Base-by-base conservation (phyloP, 2,888 invertebrate genomes). In the Rhynchonema sp. region DNA sequence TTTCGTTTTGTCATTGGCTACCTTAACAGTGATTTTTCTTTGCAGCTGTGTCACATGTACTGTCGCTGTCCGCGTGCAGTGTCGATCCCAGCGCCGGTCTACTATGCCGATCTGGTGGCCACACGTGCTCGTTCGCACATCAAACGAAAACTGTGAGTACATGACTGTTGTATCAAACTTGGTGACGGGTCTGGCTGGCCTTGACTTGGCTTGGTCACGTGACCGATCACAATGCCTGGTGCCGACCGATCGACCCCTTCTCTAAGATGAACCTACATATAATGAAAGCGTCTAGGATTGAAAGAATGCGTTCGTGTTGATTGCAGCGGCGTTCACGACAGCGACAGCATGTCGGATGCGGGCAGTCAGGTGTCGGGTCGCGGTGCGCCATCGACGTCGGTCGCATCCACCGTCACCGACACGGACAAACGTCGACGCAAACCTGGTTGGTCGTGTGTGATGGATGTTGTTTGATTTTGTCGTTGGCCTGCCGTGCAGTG, bases 11-110 rank as follows among this genome's bases (percentile, higher is more conserved):
- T n/a, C n/a, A n/a, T n/a, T n/a, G n/a, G n/a, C n/a, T n/a, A n/a
- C n/a, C n/a, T n/a, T n/a, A n/a, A n/a, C n/a, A n/a, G n/a, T n/a
- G n/a, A n/a, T n/a, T n/a, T n/a, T n/a, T n/a, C n/a, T n/a, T n/a
- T n/a, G n/a, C n/a, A n/a, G n/a, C 63, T 69, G 65, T 68, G 68
- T 57, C 68, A 69, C 63, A 68, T 66, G 29, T 70, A 69, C 62
- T 68, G 65, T 30, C 67, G 70, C 52, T 69, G 69, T 56, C 63
- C 67, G 38, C 66, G 62, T n/a, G 57, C 62, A 1, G 62, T 62
- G 30, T 38, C 29, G 27, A 55, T 62, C 20, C 62, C 62, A 22
- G 59, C 60, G 23, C 62, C 62, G 22, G 56, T 60, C 59, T 62
- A 62, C 60, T 62, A 62, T 58, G 67, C 57, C 9, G 67, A 69